Base-by-base conservation (phyloP, 2,797 vertebrate genomes). In the Lagocephalus sceleratus region DNA sequence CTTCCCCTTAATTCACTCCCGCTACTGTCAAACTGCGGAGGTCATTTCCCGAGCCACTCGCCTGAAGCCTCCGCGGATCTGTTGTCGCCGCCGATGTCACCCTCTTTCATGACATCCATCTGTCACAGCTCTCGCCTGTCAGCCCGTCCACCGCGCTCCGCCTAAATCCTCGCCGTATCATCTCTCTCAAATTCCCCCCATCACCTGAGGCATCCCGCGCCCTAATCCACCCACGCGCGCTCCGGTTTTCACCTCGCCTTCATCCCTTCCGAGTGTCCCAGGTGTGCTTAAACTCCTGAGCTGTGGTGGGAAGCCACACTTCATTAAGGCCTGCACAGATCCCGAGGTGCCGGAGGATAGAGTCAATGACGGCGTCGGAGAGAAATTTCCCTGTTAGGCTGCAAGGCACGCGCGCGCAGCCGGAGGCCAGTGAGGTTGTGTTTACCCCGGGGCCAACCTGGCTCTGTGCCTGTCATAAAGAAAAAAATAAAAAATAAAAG, bases 271-370 rank as follows among this genome's bases (percentile, higher is more conserved):
- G 25, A 68, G 60, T 72, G 69, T 75, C 76, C 70, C 61, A 73
- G 76, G 61, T 81, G 78, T 42, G 54, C 57, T 69, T 66, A 85
- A 86, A 87, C 77, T 81, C 71, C 51, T 51, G 73, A 76, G 71
- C 60, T 55, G 45, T 51, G 77, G 83, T 44, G 32, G 70, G 57
- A 71, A 87, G 83, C 63, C 81, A 85, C 77, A 86, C 83, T 85
- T 83, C 82, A 84, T 86, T 83, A 83, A 69, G 68, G 56, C 60
- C 41, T 60, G 57, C 39, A 45, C 78, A 68, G 74, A 84, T 80
- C 71, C 68, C 58, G 68, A 79, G 69, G 63, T 25, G 63, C 56
- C 38, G 9, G 47, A 66, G 79, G 78, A 73, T 50, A 65, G 64
- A 78, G 78, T 81, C 79, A 71, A 73, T 76, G 76, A 77, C 20